Evolutionary conservation across 1,140 invertebrate genomes (phyloP).

Genomic region (Prorops nasuta): DNA sequence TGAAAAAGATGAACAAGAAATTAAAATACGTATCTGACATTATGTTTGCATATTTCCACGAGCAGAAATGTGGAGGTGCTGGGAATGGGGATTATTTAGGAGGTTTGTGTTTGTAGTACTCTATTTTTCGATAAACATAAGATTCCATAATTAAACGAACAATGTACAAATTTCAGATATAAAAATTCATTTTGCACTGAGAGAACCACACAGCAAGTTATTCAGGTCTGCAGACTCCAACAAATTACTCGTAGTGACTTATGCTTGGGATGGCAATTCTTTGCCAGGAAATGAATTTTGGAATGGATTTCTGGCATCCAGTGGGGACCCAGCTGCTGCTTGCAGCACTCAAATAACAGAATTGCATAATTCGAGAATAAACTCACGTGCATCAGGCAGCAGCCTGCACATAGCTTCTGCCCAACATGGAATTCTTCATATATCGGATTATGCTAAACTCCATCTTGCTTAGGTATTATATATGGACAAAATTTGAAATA

Average conservation of each 20-base stretch:
- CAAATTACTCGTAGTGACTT: constrained; percentile 64
- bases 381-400: constrained; percentile 48
- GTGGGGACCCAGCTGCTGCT: constrained; percentile 66
- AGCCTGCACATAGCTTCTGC: constrained; percentile 57
- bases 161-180: constrained; percentile 38
- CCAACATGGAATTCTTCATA: constrained; percentile 55
- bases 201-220: constrained; percentile 45
- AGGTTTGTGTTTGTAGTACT: constrained; percentile 34
- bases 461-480: constrained; percentile 46
- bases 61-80: constrained; percentile 43
- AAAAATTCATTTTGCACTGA: constrained; percentile 45
- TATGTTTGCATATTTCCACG: constrained; percentile 49
- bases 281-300: constrained; percentile 58
- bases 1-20: constrained; percentile 46
- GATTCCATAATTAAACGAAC: no score
- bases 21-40: constrained; percentile 48
- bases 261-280: constrained; percentile 69
- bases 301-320: constrained; percentile 41
- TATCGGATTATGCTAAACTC: constrained; percentile 54
- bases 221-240: constrained; percentile 43
- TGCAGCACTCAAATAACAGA: constrained; percentile 61
- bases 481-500: no score
- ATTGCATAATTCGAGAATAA: constrained; percentile 61
- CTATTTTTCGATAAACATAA: no score
- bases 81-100: constrained; percentile 48